Conservation (phyloP, 2,888 invertebrate species). For the Troides oblongomaculatus region DNA sequence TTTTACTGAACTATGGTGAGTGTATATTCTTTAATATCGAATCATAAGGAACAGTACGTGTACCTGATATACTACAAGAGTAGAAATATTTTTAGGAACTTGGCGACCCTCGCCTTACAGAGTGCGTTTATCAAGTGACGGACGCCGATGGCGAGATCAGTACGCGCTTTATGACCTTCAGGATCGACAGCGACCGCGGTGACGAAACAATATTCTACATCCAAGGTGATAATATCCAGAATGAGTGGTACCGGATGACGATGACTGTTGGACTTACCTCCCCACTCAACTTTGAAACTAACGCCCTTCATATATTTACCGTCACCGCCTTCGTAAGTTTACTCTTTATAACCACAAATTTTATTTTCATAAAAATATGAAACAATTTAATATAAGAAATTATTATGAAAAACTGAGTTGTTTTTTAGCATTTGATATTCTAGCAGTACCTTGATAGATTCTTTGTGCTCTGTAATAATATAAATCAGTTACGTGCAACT, state of each 20-base stretch:
- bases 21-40: no score
- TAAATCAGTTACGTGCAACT: no score
- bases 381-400: no score
- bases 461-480: no score
- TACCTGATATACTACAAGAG: neutral
- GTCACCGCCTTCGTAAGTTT: constrained; percentile 75
- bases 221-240: constrained; percentile 42
- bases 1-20: no score
- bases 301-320: constrained; percentile 76
- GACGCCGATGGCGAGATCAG: constrained; percentile 70
- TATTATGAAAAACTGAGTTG: no score
- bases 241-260: constrained; percentile 54
- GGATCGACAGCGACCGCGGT: constrained; percentile 58
- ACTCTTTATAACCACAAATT: neutral
- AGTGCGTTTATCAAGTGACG: constrained; percentile 61
- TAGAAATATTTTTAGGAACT: constrained; percentile 56
- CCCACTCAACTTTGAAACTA: constrained; percentile 67
- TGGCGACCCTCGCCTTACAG: constrained; percentile 52
- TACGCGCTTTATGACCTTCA: constrained; percentile 63
- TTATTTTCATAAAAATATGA: no score
- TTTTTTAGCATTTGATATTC: no score
- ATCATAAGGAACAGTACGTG: no score
- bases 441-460: no score
- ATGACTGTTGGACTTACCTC: constrained; percentile 55
- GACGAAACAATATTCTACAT: constrained; percentile 64